A percentile compares a stretch with the other conserved stretches of the same genome.
phyloP scores from a whole-genome alignment of 2,797 vertebrate species.

The Enteromius trimaculatus region DNA sequence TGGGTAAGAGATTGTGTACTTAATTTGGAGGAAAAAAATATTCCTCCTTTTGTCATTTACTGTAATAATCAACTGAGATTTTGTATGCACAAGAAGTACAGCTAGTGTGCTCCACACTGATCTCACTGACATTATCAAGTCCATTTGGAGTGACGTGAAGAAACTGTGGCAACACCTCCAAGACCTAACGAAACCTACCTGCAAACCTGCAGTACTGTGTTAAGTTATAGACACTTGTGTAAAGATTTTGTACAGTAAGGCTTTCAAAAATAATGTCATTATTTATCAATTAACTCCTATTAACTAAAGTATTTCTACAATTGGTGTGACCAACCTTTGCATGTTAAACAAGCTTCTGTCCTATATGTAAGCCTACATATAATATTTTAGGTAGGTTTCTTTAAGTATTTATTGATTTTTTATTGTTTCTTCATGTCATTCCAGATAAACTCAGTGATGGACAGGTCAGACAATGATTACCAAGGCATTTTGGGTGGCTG shows the following conservation, averaged over 20 bases:
- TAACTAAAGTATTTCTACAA: no score
- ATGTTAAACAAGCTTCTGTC: no score
- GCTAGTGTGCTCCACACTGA: background rate
- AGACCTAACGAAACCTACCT: background rate
- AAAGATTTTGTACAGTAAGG: no score
- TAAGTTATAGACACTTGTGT: background rate
- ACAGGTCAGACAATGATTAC: background rate
- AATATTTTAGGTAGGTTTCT: no score
- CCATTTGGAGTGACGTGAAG: background rate
- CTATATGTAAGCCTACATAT: no score
- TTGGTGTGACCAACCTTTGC: no score
- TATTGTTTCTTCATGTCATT: no score
- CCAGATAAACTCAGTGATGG: background rate
- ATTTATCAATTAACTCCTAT: no score
- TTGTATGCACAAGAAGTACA: background rate
- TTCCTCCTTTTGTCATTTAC: background rate
- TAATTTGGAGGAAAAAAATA: background rate
- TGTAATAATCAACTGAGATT: background rate
- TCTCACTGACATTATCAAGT: background rate
- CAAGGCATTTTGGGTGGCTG: background rate
- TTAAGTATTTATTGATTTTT: no score
- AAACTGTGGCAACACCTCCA: background rate
- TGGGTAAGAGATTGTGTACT: slow-evolving; percentile 75
- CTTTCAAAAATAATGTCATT: no score
- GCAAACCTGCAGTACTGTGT: background rate